Conservation (phyloP, 2,113 vertebrate genomes). For the Aramus guarauna region DNA sequence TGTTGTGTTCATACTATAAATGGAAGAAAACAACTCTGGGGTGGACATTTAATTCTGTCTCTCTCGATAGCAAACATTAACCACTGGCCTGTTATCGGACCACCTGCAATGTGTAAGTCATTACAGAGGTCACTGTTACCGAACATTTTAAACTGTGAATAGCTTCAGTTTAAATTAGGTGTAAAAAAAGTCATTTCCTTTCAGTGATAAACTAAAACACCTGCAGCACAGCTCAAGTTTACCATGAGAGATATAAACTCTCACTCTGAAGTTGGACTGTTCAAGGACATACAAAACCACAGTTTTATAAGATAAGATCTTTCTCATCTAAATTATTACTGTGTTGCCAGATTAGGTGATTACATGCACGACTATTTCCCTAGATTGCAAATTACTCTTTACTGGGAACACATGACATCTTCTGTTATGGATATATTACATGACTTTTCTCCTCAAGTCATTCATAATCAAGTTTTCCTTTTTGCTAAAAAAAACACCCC, state of each 20-base stretch:
- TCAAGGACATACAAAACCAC: slow-evolving; percentile 23
- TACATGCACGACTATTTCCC: not conserved
- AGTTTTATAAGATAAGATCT: slow-evolving; percentile 52
- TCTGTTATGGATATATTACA: not conserved
- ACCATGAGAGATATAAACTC: slow-evolving; percentile 68
- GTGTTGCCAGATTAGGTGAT: not conserved
- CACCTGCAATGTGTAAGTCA: slow-evolving; percentile 97
- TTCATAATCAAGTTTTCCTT: not conserved
- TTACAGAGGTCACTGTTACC: slow-evolving; percentile 94
- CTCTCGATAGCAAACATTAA: slow-evolving; percentile 62
- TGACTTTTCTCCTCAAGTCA: not conserved
- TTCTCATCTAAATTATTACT: slow-evolving; percentile 11
- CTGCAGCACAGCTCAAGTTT: slow-evolving; percentile 80
- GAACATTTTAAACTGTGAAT: slow-evolving; percentile 95
- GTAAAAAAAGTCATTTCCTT: slow-evolving; percentile 99
- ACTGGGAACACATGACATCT: not conserved
- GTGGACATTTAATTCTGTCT: slow-evolving; percentile 65
- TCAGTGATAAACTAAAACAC: slow-evolving; percentile 89
- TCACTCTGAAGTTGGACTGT: slow-evolving; percentile 43
- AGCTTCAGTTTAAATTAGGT: slow-evolving; percentile 99
- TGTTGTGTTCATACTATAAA: slow-evolving; percentile 70
- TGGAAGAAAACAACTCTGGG: slow-evolving; percentile 58
- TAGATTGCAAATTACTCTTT: not conserved
- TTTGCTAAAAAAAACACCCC: not conserved
- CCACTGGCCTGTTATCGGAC: slow-evolving; percentile 83